Base-by-base conservation (phyloP, 2,797 vertebrate species). In the Kryptolebias ocellatus region DNA sequence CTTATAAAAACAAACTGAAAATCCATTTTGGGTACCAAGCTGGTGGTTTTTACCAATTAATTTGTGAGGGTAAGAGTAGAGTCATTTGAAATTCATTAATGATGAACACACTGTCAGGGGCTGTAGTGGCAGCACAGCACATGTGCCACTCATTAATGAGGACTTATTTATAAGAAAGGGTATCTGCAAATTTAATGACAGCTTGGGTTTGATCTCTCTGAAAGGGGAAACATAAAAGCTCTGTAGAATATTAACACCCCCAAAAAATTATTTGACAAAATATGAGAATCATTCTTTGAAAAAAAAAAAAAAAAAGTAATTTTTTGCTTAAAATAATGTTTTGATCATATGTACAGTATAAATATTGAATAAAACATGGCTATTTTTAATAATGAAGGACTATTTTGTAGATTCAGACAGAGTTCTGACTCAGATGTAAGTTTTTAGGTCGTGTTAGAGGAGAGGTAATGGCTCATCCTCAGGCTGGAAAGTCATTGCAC, bases 401-500 rank as follows among this genome's bases (percentile, higher is more conserved):
- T 5, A 60, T 59, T 81, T 51, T 55, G 24, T 5, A 67, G 45
- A 70, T n/a, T 51, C 4, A 55, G 12, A 57, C 5, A 27, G 24
- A 74, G 53, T 57, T 60, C 37, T 79, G 78, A 81, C 60, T 86
- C 55, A 65, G 64, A 51, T 50, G 28, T 50, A 44, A 24, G 51
- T 64, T 74, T 64, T 71, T n/a, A 71, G 68, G 58, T 60, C 61
- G 62, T 53, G 54, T 55, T 57, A 56, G 59, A 59, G 55, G 57
- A 56, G n/a, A 57, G 42, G 63, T 77, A 81, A 76, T 83, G 77
- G 81, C 62, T 85, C 66, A 72, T 68, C 70, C 49, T 80, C 62
- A 64, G 68, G 64, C 66, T 74, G 64, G 73, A 84, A 86, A 83
- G 73, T 81, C 71, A 75, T 75, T 76, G 55, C 78, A 73, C 79